A percentile compares a stretch with the other conserved stretches of the same genome.
phyloP scores from a whole-genome alignment of 2,888 invertebrate genomes.

The Phania funesta region DNA sequence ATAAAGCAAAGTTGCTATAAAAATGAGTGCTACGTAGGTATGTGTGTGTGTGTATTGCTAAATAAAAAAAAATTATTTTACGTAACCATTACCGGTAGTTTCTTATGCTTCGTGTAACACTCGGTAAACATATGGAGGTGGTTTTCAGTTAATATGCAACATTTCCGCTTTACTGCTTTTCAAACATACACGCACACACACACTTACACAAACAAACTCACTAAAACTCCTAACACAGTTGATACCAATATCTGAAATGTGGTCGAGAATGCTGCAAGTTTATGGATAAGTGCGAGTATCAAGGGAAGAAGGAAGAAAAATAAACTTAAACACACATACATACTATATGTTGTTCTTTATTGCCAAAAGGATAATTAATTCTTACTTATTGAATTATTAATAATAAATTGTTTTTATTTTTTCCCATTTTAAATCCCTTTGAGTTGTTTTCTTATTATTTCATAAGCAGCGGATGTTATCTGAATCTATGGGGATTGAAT shows the following conservation, averaged over 20 bases:
- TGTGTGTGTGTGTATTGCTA: not conserved
- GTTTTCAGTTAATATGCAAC: slow-evolving; percentile 59
- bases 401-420: slow-evolving; percentile 68
- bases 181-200: slow-evolving; percentile 24
- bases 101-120: slow-evolving; percentile 46
- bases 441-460: not conserved
- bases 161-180: slow-evolving; percentile 53
- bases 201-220: slow-evolving; percentile 6
- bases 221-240: slow-evolving; percentile 28
- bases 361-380: slow-evolving; percentile 73
- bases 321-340: slow-evolving; percentile 11
- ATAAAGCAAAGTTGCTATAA: slow-evolving; percentile 7
- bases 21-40: not conserved
- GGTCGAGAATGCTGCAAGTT: slow-evolving; percentile 25
- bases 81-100: slow-evolving; percentile 32
- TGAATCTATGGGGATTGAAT: not conserved
- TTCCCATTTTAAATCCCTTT: slow-evolving; percentile 19
- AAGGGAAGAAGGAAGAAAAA: not conserved
- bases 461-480: not conserved
- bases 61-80: not conserved
- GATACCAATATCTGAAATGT: slow-evolving; percentile 16
- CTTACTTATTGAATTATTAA: slow-evolving; percentile 75
- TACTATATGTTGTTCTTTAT: slow-evolving; percentile 38
- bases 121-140: slow-evolving; percentile 54
- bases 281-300: not conserved